phyloP scores from a whole-genome alignment of 2,113 vertebrate species.

The Heteronetta atricapilla region DNA sequence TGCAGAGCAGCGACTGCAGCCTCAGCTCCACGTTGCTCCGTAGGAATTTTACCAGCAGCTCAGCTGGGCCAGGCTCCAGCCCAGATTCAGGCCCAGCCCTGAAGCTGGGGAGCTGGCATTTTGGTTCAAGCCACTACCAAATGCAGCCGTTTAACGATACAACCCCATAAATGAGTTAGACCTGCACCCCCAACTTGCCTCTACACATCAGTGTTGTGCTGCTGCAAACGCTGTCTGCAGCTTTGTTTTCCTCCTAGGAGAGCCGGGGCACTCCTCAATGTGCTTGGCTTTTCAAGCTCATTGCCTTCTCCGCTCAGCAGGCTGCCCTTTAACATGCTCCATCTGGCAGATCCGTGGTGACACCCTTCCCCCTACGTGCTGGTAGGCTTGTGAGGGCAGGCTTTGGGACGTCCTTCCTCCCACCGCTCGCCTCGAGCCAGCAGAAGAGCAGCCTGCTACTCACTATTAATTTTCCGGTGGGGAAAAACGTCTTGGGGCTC shows the following conservation, averaged over 20 bases:
- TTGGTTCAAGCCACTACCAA: not conserved
- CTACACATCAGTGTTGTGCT: not conserved
- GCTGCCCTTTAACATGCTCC: constrained; percentile 71
- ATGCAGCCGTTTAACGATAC: not conserved
- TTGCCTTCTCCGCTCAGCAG: constrained; percentile 35
- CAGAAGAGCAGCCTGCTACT: constrained; percentile 54
- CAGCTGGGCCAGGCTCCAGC: not conserved
- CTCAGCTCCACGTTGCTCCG: not conserved
- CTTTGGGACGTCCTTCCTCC: constrained; percentile 53
- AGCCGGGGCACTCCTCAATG: not conserved
- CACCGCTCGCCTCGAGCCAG: not conserved
- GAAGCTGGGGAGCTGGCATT: not conserved
- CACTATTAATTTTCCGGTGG: constrained; percentile 48
- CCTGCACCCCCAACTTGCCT: constrained; percentile 15
- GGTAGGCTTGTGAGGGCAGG: constrained; percentile 31
- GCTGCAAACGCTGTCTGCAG: not conserved
- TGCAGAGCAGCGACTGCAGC: not conserved
- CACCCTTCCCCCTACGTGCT: constrained; percentile 34
- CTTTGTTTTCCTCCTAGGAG: not conserved
- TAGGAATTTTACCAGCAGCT: not conserved
- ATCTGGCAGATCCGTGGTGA: constrained; percentile 64
- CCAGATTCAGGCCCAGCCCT: not conserved
- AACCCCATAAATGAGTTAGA: not conserved
- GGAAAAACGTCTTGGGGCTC: constrained; percentile 59
- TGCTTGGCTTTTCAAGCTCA: constrained; percentile 41